Percentiles rank a stretch among this genome's conserved stretches.
These are phyloP conservation scores for Cheilosia impressa DNA, from an alignment of 2,888 invertebrate genomes.

Conservation along the genomic window DNA sequence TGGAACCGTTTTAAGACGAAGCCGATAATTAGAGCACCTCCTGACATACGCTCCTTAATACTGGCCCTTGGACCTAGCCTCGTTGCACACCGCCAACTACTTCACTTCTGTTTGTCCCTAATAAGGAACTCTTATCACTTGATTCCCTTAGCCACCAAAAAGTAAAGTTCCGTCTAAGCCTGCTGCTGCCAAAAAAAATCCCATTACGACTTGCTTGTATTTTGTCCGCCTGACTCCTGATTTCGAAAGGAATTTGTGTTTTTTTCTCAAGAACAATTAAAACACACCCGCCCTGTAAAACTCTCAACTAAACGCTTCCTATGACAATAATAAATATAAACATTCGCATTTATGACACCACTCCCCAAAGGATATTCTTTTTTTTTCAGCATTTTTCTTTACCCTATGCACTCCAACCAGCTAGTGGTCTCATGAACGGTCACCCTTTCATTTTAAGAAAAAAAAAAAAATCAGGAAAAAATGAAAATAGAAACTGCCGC, in stretches of 20 bases:
- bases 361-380: slow-evolving; percentile 13
- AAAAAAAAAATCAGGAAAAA: not conserved
- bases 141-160: no score
- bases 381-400: slow-evolving; percentile 26
- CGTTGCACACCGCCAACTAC: no score
- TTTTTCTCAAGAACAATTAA: not conserved
- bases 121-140: no score
- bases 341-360: slow-evolving; percentile 44
- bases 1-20: no score
- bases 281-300: slow-evolving; percentile 12
- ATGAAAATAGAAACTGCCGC: slow-evolving; percentile 30
- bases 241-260: not conserved
- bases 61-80: no score
- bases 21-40: no score
- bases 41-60: no score
- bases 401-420: not conserved
- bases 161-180: no score
- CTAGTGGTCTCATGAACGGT: slow-evolving; percentile 47
- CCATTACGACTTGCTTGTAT: no score
- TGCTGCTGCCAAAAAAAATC: no score
- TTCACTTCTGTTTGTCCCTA: no score
- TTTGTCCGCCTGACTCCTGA: no score
- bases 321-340: slow-evolving; percentile 36
- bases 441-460: slow-evolving; percentile 28
- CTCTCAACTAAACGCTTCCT: slow-evolving; percentile 30